phyloP scores from a whole-genome alignment of 35 echinoderm and acorn worm species.

The Nesometra sesokonis region DNA sequence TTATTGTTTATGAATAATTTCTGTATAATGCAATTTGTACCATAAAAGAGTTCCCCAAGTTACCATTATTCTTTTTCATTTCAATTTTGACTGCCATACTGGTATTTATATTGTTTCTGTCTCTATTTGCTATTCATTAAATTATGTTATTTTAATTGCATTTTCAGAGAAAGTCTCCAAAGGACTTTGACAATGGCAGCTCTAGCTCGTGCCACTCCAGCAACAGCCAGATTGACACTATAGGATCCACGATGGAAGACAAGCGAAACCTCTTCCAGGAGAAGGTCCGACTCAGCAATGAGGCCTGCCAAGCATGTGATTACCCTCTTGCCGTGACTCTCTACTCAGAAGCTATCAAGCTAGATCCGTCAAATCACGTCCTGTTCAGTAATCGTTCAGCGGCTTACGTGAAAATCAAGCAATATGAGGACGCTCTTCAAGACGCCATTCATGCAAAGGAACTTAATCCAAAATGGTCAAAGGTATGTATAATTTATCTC shows the following conservation, averaged over 20 bases:
- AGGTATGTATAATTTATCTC: slow-evolving; percentile 38
- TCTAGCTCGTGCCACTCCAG: background rate
- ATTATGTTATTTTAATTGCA: background rate
- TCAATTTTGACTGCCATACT: no score
- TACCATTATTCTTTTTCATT: no score
- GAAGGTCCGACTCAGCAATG: slow-evolving; percentile 89
- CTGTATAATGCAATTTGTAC: no score
- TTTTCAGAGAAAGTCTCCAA: background rate
- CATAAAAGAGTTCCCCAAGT: no score
- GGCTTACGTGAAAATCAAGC: slow-evolving; percentile 80
- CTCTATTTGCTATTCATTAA: no score
- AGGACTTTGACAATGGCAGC: background rate
- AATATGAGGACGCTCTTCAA: slow-evolving; percentile 86
- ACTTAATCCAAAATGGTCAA: slow-evolving; percentile 94
- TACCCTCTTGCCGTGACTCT: slow-evolving; percentile 67
- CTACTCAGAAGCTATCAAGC: slow-evolving; percentile 76
- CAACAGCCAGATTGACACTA: background rate
- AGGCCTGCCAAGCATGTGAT: slow-evolving; percentile 87
- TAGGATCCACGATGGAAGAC: slow-evolving; percentile 35
- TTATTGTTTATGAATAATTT: no score
- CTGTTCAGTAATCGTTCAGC: slow-evolving; percentile 95
- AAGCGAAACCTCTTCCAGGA: slow-evolving; percentile 83
- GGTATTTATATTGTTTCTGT: no score
- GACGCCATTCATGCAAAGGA: slow-evolving; percentile 87
- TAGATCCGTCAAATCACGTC: slow-evolving; percentile 92